A percentile compares a stretch with the other conserved stretches of the same genome.
Evolutionary conservation across 2,113 vertebrate species (phyloP).

Genomic region (Callospermophilus lateralis): DNA sequence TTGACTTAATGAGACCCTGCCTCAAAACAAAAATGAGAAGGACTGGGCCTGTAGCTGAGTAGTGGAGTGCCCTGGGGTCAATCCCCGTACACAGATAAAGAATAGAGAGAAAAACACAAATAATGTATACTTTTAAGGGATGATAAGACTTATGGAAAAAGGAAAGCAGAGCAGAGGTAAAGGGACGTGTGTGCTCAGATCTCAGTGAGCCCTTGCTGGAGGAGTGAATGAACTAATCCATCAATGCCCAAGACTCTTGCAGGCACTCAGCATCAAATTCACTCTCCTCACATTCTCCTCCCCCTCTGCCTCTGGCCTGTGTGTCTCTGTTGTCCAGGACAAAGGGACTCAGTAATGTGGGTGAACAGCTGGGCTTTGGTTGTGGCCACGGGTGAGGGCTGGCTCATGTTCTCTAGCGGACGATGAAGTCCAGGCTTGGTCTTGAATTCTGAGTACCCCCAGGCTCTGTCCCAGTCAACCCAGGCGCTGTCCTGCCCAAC

Average conservation of each 20-base stretch:
- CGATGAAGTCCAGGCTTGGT: background rate
- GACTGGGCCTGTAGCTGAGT: too few species aligned
- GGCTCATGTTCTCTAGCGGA: background rate
- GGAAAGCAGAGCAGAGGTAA: background rate
- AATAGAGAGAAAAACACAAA: background rate
- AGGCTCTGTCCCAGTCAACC: background rate
- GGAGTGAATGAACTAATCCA: background rate
- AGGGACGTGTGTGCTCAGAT: fast-evolving
- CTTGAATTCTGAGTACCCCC: background rate
- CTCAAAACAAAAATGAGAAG: too few species aligned
- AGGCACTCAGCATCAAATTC: background rate
- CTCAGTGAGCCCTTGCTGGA: fast-evolving
- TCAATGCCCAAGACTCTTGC: background rate
- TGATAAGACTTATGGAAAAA: background rate
- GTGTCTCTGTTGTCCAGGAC: background rate
- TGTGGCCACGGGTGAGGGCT: fast-evolving
- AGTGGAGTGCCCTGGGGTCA: too few species aligned
- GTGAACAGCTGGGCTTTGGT: background rate
- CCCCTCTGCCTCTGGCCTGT: background rate
- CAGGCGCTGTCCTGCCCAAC: fast-evolving
- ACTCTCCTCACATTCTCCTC: background rate
- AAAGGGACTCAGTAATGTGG: background rate
- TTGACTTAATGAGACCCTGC: too few species aligned
- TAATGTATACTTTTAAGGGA: background rate
- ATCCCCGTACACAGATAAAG: too few species aligned